A percentile compares a stretch with the other conserved stretches of the same genome.
Conservation (phyloP, 2,888 invertebrate species). For the Melinaea marsaeus region DNA sequence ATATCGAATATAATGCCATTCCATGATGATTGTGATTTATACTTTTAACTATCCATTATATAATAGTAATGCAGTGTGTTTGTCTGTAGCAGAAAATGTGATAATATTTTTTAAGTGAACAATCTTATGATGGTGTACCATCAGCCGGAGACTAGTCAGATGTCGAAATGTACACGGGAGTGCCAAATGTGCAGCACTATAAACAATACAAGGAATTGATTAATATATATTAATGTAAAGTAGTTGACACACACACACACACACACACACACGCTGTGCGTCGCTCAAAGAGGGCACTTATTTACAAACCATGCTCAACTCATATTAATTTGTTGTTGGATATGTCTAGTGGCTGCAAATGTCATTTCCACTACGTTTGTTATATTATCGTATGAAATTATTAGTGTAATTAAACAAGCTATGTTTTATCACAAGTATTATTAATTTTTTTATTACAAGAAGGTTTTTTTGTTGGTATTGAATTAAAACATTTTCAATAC, state of each 20-base stretch:
- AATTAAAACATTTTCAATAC: no score
- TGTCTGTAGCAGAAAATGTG: constrained; percentile 33
- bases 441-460: no score
- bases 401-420: no score
- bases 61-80: constrained; percentile 14
- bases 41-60: constrained; percentile 33
- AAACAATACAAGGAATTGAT: constrained; percentile 52
- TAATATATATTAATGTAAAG: constrained; percentile 21
- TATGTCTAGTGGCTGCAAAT: no score
- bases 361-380: no score
- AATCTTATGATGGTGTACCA: constrained; percentile 29
- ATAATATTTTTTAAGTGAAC: constrained; percentile 39
- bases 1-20: constrained; percentile 42
- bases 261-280: constrained; percentile 21
- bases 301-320: constrained; percentile 13
- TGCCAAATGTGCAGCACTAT: constrained; percentile 66
- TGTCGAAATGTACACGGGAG: constrained; percentile 48
- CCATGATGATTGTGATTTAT: constrained; percentile 52
- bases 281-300: constrained; percentile 42
- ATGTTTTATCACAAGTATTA: no score
- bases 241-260: constrained; percentile 6
- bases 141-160: constrained; percentile 54
- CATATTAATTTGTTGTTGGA: no score
- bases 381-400: no score
- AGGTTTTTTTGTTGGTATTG: no score